Base-by-base conservation (phyloP, 2,888 invertebrate species). In the Asteroscopus sphinx region DNA sequence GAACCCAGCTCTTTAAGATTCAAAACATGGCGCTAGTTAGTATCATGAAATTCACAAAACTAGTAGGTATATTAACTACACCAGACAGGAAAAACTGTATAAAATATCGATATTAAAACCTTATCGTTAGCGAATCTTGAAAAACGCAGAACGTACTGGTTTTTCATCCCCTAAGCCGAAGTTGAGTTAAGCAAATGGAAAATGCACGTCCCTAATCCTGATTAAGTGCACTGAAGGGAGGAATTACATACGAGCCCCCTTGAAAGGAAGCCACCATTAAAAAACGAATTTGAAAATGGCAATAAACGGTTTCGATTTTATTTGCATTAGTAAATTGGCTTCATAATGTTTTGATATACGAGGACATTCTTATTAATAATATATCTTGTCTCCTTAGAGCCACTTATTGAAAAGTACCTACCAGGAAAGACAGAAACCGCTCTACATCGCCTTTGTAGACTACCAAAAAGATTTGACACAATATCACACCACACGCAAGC, bases 221-320 rank as follows among this genome's bases (percentile, higher is more conserved):
- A 76, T 76, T 76, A 68, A 71, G 36, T 76, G 77, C 74, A 71
- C 46, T 71, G 77, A 63, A 74, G 74, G 62, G 74, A 60, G 58
- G 61, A 76, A 76, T 70, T 62, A 67, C 58, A 36, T 12, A n/a
- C 48, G 40, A 46, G 39, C 21, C 35, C 65, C 68, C 52, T 16
- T 37, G 47, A 41, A 44, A 52, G 54, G 44, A 55, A 49, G 32
- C 37, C 16, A 15, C 41, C 56, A 56, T 54, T 60, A 46, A 68
- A 58, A 57, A 52, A 42, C 32, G 35, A n/a, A 44, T 46, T 56
- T 49, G 37, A n/a, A 56, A 66, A 54, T 45, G 26, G 53, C 37
- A 37, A 56, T 63, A 66, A 67, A 17, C 52, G 55, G 44, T 52
- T 62, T 45, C 55, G 48, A 47, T 74, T 17, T 35, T 39, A 67